A percentile compares a stretch with the other conserved stretches of the same genome.
phyloP scores from a whole-genome alignment of 2,888 invertebrate genomes.

The Chaetogeoica ovagalla region DNA sequence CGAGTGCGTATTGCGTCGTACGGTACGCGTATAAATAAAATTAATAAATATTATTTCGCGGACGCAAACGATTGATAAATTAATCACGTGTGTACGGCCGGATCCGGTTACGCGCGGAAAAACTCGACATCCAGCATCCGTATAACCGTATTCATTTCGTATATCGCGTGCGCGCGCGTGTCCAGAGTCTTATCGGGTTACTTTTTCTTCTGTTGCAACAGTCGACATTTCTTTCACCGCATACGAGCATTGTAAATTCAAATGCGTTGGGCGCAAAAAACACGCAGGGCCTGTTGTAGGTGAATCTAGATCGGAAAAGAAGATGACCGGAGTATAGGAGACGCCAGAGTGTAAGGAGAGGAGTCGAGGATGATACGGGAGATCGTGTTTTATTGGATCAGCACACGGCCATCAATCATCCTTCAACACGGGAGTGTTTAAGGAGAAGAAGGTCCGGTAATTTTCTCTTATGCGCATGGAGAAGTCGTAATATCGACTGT shows the following conservation, averaged over 20 bases:
- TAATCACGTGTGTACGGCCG: conserved; percentile 29
- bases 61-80: conserved; percentile 27
- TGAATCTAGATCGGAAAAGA: too few species aligned
- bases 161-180: not conserved
- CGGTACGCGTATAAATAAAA: not conserved
- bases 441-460: too few species aligned
- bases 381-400: too few species aligned
- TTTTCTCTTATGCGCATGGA: too few species aligned
- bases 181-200: not conserved
- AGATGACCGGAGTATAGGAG: too few species aligned
- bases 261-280: conserved; percentile 23
- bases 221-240: not conserved
- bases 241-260: conserved; percentile 24
- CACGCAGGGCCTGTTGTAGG: too few species aligned
- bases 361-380: too few species aligned
- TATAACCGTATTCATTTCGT: too few species aligned
- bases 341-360: too few species aligned
- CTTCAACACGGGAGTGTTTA: too few species aligned
- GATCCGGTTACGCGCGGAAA: conserved; percentile 22
- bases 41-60: conserved; percentile 19
- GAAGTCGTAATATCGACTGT: too few species aligned
- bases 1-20: not conserved
- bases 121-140: conserved; percentile 24
- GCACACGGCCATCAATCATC: too few species aligned
- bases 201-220: not conserved